Evolutionary conservation across 2,888 invertebrate genomes (phyloP).

Genomic region (Chrysomela aeneicollis): DNA sequence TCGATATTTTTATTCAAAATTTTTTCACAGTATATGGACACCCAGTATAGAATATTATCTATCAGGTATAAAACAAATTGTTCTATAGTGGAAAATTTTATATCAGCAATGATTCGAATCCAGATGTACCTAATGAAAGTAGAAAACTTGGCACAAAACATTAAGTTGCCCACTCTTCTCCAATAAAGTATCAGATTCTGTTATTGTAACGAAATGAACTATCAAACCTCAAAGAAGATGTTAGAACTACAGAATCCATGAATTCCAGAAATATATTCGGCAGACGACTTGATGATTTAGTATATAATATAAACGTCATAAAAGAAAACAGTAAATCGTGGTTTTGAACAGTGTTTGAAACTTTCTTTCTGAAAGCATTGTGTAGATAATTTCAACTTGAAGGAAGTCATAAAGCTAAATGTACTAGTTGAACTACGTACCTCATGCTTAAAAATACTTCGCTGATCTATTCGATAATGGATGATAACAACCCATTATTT

Average conservation of each 20-base stretch:
- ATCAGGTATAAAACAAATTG: no score
- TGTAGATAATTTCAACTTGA: neutral
- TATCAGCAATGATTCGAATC: no score
- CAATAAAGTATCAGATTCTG: neutral
- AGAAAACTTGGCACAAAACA: no score
- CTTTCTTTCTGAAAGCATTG: no score
- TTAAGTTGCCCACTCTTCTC: neutral
- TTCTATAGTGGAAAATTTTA: no score
- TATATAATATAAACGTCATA: neutral
- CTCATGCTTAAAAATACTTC: neutral
- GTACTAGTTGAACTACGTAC: neutral
- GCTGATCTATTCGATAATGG: neutral
- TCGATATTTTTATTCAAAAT: no score
- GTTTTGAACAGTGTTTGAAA: no score
- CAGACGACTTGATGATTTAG: neutral
- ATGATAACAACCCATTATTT: neutral
- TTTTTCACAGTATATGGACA: no score
- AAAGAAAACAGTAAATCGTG: neutral
- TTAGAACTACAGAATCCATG: neutral
- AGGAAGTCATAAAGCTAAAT: neutral
- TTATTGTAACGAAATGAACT: neutral
- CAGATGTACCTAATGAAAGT: no score
- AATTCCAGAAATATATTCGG: neutral
- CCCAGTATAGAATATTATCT: no score
- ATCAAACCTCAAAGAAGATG: neutral